Conservation (phyloP, 2,797 vertebrate genomes). For the Pantherophis alleghaniensis region DNA sequence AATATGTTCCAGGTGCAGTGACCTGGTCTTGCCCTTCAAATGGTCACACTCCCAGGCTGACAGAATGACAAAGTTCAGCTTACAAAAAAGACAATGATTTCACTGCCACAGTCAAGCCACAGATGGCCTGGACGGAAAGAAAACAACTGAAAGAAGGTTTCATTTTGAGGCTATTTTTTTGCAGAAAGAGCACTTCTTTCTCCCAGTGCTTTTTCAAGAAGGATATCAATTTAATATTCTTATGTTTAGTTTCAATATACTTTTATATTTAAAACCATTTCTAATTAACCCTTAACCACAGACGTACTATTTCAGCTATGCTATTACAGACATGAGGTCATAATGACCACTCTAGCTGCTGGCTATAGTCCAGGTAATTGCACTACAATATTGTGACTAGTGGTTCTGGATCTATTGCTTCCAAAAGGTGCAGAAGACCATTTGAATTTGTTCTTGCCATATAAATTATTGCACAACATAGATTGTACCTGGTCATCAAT, state of each 20-base stretch:
- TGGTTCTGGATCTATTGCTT: too few species aligned
- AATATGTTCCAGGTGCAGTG: conserved; percentile 48
- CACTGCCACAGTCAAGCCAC: conserved; percentile 1
- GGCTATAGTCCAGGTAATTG: too few species aligned
- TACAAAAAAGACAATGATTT: conserved; percentile 48
- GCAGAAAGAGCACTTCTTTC: conserved; percentile 15
- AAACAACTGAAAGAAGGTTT: neutral
- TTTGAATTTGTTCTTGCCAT: too few species aligned
- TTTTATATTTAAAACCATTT: neutral
- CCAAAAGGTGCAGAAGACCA: too few species aligned
- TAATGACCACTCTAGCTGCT: too few species aligned
- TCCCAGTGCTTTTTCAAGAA: neutral
- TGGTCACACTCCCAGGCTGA: conserved; percentile 39
- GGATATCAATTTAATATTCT: neutral
- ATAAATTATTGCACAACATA: too few species aligned
- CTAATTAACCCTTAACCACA: neutral
- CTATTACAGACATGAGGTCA: too few species aligned
- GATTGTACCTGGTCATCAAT: too few species aligned
- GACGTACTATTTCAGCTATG: too few species aligned
- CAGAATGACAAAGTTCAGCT: conserved; percentile 44
- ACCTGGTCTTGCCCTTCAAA: conserved; percentile 46
- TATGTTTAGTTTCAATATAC: neutral
- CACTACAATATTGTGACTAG: too few species aligned
- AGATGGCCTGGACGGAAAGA: conserved; percentile 26
- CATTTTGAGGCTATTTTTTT: conserved; percentile 21